Percentiles rank a stretch among this genome's conserved stretches.
Evolutionary conservation across 1,140 invertebrate species (phyloP).

Genomic region (Drosophila fuyamai): DNA sequence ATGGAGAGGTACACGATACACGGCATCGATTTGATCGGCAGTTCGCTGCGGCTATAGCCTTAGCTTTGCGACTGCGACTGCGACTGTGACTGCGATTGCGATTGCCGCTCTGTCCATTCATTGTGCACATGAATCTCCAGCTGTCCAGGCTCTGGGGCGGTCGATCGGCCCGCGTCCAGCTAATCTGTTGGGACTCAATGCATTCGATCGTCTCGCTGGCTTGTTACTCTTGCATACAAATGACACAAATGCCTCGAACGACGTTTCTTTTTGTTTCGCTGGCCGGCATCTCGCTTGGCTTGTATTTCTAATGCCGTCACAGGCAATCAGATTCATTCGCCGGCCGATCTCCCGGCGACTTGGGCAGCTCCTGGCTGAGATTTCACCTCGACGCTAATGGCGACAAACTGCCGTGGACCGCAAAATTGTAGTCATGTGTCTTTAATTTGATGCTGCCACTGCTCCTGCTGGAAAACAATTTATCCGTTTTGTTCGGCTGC

Average conservation of each 20-base stretch:
- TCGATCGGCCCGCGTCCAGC: slow-evolving; percentile 57
- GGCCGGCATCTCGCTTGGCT: slow-evolving; percentile 26
- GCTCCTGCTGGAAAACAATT: slow-evolving; percentile 56
- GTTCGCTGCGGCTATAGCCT: slow-evolving; percentile 26
- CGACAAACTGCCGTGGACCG: slow-evolving; percentile 82
- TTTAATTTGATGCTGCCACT: slow-evolving; percentile 48
- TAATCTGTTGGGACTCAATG: slow-evolving; percentile 76
- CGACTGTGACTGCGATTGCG: slow-evolving; percentile 16
- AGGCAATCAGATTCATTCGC: slow-evolving; percentile 61
- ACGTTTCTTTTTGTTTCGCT: slow-evolving; percentile 50
- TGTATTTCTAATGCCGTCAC: slow-evolving; percentile 79
- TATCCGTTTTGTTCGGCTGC: slow-evolving; percentile 62
- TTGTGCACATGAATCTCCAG: slow-evolving; percentile 73
- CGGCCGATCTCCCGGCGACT: slow-evolving; percentile 35
- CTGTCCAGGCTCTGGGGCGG: slow-evolving; percentile 70
- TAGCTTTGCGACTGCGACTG: slow-evolving; percentile 5
- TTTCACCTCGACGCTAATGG: slow-evolving; percentile 82
- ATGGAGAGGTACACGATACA: slow-evolving; percentile 54
- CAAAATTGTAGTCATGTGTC: slow-evolving; percentile 71
- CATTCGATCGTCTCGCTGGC: slow-evolving; percentile 63
- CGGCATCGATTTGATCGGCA: slow-evolving; percentile 77
- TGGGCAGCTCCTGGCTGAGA: slow-evolving; percentile 59
- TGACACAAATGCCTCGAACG: slow-evolving; percentile 78
- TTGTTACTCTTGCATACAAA: slow-evolving; percentile 84
- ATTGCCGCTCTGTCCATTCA: slow-evolving; percentile 62